Evolutionary conservation across 2,113 vertebrate species (phyloP).

Genomic region (Chloropsis cyanopogon): DNA sequence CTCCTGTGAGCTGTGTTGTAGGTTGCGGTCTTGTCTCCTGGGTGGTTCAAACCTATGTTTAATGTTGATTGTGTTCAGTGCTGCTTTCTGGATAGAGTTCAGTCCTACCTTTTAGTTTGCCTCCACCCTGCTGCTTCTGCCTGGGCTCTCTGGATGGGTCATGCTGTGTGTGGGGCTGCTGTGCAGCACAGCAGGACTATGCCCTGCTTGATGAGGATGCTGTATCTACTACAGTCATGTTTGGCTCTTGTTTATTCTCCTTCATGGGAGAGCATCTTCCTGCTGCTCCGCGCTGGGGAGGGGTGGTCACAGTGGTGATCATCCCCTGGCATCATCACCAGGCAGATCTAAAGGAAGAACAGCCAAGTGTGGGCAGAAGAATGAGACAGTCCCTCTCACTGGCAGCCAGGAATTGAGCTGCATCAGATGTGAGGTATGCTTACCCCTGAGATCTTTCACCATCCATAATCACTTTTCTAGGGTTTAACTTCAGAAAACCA

Average conservation of each 20-base stretch:
- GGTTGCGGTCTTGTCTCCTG: not conserved
- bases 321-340: not conserved
- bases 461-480: not conserved
- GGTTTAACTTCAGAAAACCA: not conserved
- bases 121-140: not conserved
- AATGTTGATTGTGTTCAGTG: not conserved
- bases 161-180: not conserved
- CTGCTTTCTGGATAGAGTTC: not conserved
- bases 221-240: rapidly evolving
- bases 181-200: not conserved
- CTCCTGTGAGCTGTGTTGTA: not conserved
- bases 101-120: not conserved
- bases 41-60: not conserved
- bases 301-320: not conserved
- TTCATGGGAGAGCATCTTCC: not conserved
- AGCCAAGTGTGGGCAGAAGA: too few relatives aligned
- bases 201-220: not conserved
- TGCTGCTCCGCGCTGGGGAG: not conserved
- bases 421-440: rapidly evolving
- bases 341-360: not conserved
- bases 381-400: not conserved
- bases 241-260: not conserved
- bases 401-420: not conserved
- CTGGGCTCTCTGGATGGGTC: not conserved
- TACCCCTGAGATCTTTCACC: not conserved